Evolutionary conservation across 2,888 invertebrate genomes (phyloP), one percentile per base, ranked within the genome.

Genomic region (Conus canariensis): DNA sequence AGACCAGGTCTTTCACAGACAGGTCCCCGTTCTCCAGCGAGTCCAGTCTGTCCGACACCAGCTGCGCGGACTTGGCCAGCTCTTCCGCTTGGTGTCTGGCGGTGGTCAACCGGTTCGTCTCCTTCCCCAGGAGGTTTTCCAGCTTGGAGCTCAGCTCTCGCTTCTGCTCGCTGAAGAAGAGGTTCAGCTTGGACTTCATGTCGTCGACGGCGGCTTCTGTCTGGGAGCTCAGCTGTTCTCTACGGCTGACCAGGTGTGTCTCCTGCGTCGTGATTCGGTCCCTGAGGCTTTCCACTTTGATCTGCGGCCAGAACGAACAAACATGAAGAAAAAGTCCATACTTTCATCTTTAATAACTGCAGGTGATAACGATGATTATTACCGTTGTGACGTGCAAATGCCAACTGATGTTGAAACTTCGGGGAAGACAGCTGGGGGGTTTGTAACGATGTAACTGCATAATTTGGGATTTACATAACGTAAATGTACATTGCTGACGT

Each of bases 111-210:
- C 89, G 85, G 56, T 22, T n/a, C 16, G 30, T 58, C 77, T 89
- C 89, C 59, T 67, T 70, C 74, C 67, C 85, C 59, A 89, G 25
- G 59, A 59, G n/a, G 59, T 19, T 74, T 6, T 89, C 85, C 74
- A 89, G 85, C 45, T 30, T 25, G n/a, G 64, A 19, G 58, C 58
- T n/a, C 59, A 89, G 85, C 25, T 89, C 89, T 45, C 85, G 89
- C 77, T 89, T 85, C 85, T 85, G 89, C 59, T 89, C 59, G 83
- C 70, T 85, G 64, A 89, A 16, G 64, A 89, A n/a, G 22, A 89
- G 85, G 56, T 89, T 77, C 45, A 89, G 56, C 56, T 85, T 85
- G 89, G 74, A 22, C 60, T 19, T 70, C 58, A 89, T 45, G 70
- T 89, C 85, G 67, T 59, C 70, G 14, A 89, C 56, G 19, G 70